Evolutionary conservation across 1,140 invertebrate species (phyloP).

Genomic region (Hypsibius dujardini): DNA sequence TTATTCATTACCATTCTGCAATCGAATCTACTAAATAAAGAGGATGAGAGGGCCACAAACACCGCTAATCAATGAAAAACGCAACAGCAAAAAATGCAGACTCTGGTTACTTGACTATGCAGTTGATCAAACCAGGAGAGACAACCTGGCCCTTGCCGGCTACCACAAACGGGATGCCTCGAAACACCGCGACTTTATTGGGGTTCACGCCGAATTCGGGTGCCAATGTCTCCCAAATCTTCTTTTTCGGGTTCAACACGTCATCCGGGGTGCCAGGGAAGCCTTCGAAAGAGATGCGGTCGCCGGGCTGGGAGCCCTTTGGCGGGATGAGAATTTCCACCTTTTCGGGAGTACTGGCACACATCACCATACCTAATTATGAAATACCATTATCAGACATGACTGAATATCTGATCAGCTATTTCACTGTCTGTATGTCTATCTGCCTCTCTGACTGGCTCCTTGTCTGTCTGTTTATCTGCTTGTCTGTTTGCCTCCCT

Average conservation of each 20-base stretch:
- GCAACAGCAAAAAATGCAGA: background rate
- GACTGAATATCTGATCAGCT: too few relatives aligned
- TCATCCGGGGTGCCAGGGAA: conserved; percentile 55
- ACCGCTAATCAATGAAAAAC: too few relatives aligned
- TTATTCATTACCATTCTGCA: too few relatives aligned
- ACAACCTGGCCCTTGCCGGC: conserved; percentile 52
- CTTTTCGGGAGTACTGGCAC: conserved; percentile 58
- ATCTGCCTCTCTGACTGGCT: too few relatives aligned
- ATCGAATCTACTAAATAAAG: too few relatives aligned
- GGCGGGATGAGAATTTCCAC: conserved; percentile 68
- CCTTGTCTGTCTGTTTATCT: too few relatives aligned
- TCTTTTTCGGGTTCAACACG: conserved; percentile 76
- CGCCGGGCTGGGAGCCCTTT: conserved; percentile 47
- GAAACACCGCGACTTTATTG: conserved; percentile 52
- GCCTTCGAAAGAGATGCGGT: conserved; percentile 53
- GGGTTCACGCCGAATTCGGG: conserved; percentile 59
- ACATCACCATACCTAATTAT: conserved; percentile 73
- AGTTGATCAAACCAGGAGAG: conserved; percentile 47
- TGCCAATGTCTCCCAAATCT: conserved; percentile 75
- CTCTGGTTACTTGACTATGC: conserved; percentile 43
- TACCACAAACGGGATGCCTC: conserved; percentile 47
- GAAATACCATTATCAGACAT: background rate
- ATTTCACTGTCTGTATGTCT: too few relatives aligned
- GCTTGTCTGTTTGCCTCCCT: too few relatives aligned
- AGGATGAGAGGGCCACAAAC: too few relatives aligned